A percentile compares a stretch with the other conserved stretches of the same genome.
phyloP scores from a whole-genome alignment of 1,140 invertebrate species.

The Stegodyphus mimosarum region DNA sequence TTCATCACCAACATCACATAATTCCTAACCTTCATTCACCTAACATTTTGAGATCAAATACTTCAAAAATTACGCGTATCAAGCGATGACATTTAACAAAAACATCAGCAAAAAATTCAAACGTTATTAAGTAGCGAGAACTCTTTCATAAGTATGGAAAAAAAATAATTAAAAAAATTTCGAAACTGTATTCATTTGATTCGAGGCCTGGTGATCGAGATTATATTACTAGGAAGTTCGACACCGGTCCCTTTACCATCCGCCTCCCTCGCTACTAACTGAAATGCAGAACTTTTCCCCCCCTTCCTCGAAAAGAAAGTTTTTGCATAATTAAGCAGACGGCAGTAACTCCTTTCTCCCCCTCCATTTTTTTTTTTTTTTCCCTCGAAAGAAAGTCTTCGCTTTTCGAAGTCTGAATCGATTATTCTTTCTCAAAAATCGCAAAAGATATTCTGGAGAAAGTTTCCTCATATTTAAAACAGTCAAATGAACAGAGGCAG shows the following conservation, averaged over 20 bases:
- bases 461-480: constrained; percentile 53
- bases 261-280: background rate
- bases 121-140: too few relatives aligned
- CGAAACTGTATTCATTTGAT: constrained; percentile 50
- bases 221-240: background rate
- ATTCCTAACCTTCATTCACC: too few relatives aligned
- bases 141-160: too few relatives aligned
- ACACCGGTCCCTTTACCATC: background rate
- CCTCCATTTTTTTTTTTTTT: too few relatives aligned
- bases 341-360: background rate
- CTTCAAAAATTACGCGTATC: too few relatives aligned
- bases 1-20: too few relatives aligned
- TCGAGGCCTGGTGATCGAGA: constrained; percentile 37
- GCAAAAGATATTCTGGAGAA: constrained; percentile 32
- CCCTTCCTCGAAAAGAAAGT: constrained; percentile 19
- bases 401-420: constrained; percentile 27
- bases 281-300: background rate
- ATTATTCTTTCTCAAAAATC: constrained; percentile 41
- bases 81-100: too few relatives aligned
- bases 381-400: background rate
- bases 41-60: too few relatives aligned
- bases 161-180: background rate
- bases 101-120: too few relatives aligned
- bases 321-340: constrained; percentile 58
- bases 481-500: constrained; percentile 54